These are phyloP conservation scores for Gila orcuttii DNA, from an alignment of 2,113 vertebrate species.

Conservation along the genomic window DNA sequence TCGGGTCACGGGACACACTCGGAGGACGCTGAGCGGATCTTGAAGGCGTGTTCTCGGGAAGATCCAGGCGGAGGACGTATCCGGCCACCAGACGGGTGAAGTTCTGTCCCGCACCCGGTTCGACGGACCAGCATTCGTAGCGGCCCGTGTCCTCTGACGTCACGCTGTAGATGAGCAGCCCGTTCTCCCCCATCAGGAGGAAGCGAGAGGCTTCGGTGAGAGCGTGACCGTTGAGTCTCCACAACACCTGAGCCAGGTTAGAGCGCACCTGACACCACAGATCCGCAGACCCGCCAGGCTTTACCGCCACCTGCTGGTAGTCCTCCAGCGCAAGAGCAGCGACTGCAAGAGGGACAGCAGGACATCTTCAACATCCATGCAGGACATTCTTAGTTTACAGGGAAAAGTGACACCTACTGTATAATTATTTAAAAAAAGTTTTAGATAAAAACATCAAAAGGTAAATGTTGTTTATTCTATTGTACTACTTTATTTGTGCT, in stretches of 20 bases:
- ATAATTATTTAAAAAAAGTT: no score
- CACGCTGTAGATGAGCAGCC: conserved; percentile 90
- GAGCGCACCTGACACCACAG: conserved; percentile 87
- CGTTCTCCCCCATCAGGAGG: conserved; percentile 78
- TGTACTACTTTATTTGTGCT: no score
- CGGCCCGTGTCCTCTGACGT: conserved; percentile 84
- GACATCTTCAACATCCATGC: neutral
- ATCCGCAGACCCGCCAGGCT: conserved; percentile 87
- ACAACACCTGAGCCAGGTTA: conserved; percentile 87
- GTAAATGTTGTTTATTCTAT: no score
- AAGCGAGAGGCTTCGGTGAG: conserved; percentile 86
- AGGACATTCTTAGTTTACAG: neutral
- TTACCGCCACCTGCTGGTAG: conserved; percentile 72
- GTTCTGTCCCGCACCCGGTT: conserved; percentile 82
- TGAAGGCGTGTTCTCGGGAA: conserved; percentile 47
- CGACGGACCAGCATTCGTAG: conserved; percentile 90
- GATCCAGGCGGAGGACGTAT: conserved; percentile 82
- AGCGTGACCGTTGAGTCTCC: conserved; percentile 81
- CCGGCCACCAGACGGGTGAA: conserved; percentile 83
- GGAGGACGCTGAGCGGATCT: conserved; percentile 4
- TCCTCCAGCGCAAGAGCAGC: conserved; percentile 52
- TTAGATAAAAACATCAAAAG: no score
- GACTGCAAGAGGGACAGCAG: conserved; percentile 62
- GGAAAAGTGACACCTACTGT: neutral
- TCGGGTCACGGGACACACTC: conserved; percentile 49